Base-by-base conservation (phyloP, 2,888 invertebrate genomes). In the Fissipunctia ypsillon region DNA sequence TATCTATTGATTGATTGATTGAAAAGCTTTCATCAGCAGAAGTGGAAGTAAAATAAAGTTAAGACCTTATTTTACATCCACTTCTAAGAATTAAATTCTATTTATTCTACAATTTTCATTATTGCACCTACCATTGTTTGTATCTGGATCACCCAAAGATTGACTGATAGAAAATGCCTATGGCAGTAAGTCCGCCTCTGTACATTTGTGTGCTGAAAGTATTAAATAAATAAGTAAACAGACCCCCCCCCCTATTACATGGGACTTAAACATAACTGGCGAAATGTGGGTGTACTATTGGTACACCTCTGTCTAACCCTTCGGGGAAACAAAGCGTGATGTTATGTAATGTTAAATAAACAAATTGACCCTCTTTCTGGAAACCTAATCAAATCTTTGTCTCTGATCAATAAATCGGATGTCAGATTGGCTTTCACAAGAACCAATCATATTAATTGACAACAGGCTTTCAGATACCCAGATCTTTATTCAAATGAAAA, bases 401-500 rank as follows among this genome's bases (percentile, higher is more conserved):
- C 5, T 35, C 14, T 16, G 1, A 12, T 35, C 19, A 52, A 28
- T 31, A 28, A 28, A 63, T 41, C 25, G 16, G n/a, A 9, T 35
- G 35, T 35, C 43, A n/a, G 12, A 28, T 50, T 28, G 6, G 22
- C 16, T 28, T 60, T 41, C 22, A 22, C 16, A 43, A 19, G 22
- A 60, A 66, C 5, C 5, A 41, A 68, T 35, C 3, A 25, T 14
- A 38, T 41, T 10, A 14, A 45, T 35, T n/a, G 16, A 64, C 19
- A 45, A 16, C 6, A 66, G 10, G 6, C 10, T 25, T 68, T 12
- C n/a, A 69, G 38, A 69, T 50, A 31, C 57, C 9, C 22, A 43
- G 9, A 22, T 41, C 12, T 48, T 4, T 69, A 69, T 48, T 35
- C 48, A 77, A 68, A 76, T n/a, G 0, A 3, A 14, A 31, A 78